Conservation (phyloP, 2,888 invertebrate species). For the Phyllotreta striolata region DNA sequence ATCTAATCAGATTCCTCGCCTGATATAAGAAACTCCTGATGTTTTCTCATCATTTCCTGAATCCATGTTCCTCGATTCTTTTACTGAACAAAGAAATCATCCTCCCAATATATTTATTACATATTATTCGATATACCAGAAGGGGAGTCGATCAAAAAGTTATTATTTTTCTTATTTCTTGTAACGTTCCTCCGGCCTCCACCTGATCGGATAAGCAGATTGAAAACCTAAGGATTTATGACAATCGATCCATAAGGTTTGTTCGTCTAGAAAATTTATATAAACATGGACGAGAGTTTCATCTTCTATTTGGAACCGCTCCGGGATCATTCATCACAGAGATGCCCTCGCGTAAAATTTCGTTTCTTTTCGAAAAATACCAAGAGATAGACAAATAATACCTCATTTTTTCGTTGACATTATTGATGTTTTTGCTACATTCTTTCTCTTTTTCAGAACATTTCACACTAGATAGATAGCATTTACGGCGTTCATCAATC, state of each 20-base stretch:
- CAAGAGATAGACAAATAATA: constrained; percentile 32
- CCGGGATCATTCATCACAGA: constrained; percentile 19
- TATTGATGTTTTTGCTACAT: constrained; percentile 30
- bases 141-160: constrained; percentile 25
- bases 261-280: constrained; percentile 38
- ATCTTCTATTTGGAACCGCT: constrained; percentile 11
- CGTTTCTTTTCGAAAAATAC: constrained; percentile 23
- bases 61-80: too few species aligned
- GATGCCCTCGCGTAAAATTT: constrained; percentile 21
- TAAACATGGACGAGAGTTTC: constrained; percentile 33
- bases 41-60: too few species aligned
- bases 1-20: too few species aligned
- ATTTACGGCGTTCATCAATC: constrained; percentile 24
- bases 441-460: constrained; percentile 21
- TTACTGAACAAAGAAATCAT: neutral
- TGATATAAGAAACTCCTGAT: too few species aligned
- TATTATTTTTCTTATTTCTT: constrained; percentile 20
- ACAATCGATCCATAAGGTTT: constrained; percentile 28
- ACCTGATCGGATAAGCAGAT: constrained; percentile 22
- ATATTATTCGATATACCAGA: constrained; percentile 3
- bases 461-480: constrained; percentile 19
- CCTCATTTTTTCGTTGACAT: constrained; percentile 29
- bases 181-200: constrained; percentile 18
- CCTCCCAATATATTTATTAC: constrained; percentile 7
- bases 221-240: constrained; percentile 33